phyloP scores from a whole-genome alignment of 2,888 invertebrate genomes.

The Nemoura dubitans region DNA sequence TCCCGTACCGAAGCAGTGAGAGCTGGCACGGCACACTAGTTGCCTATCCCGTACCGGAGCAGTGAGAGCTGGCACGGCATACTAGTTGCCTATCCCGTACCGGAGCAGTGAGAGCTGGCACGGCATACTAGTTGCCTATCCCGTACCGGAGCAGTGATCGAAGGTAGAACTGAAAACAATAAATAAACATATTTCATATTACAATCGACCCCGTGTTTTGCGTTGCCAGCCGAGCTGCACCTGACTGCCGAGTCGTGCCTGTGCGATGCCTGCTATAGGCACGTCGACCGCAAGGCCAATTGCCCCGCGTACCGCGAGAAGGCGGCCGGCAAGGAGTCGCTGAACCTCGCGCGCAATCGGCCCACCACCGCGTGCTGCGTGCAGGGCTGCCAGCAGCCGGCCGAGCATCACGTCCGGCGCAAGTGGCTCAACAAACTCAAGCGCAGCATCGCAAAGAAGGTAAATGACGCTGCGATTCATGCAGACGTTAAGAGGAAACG shows the following conservation, averaged over 20 bases:
- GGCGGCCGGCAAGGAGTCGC: conserved; percentile 64
- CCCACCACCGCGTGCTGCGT: conserved; percentile 68
- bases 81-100: too few species aligned
- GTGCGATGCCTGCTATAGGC: conserved; percentile 87
- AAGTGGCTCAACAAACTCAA: conserved; percentile 79
- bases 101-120: too few species aligned
- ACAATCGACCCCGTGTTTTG: not conserved
- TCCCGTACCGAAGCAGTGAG: too few species aligned
- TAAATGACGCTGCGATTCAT: conserved; percentile 41
- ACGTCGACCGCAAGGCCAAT: conserved; percentile 81
- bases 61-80: too few species aligned
- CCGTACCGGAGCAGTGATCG: too few species aligned
- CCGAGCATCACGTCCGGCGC: conserved; percentile 72
- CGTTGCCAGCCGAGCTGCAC: conserved; percentile 75
- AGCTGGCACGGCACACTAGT: too few species aligned
- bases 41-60: too few species aligned
- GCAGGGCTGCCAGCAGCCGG: conserved; percentile 67
- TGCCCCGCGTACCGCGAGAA: conserved; percentile 53
- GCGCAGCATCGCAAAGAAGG: conserved; percentile 69
- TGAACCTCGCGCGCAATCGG: conserved; percentile 42
- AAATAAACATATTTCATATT: too few species aligned
- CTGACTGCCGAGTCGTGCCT: conserved; percentile 84
- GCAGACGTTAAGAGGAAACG: too few species aligned
- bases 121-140: too few species aligned
- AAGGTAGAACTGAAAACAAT: too few species aligned